These are phyloP conservation scores for Rotaria macrura DNA, from an alignment of 2,888 invertebrate genomes.

Conservation along the genomic window DNA sequence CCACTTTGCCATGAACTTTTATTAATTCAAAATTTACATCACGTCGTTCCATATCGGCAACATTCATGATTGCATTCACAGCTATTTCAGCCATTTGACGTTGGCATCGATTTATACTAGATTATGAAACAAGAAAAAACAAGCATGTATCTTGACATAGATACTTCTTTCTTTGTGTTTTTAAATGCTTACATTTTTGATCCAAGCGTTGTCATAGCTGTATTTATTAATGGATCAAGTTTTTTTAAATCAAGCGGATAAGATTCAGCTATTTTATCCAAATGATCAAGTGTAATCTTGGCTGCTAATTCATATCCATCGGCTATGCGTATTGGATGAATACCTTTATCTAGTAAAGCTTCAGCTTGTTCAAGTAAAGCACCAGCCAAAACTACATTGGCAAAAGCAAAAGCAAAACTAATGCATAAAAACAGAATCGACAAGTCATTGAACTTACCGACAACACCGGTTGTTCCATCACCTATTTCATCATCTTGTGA, in stretches of 20 bases:
- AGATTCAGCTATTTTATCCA: conserved; percentile 75
- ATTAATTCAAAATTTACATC: conserved; percentile 99
- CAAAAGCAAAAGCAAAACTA: too few species aligned
- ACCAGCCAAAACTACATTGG: conserved; percentile 64
- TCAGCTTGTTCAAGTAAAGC: conserved; percentile 90
- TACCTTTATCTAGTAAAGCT: conserved; percentile 78
- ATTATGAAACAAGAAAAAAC: conserved; percentile 36
- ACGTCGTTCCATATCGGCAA: conserved; percentile 78
- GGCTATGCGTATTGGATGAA: conserved; percentile 94
- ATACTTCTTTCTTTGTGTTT: too few species aligned
- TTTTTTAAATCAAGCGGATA: conserved; percentile 62
- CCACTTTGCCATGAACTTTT: conserved; percentile 92
- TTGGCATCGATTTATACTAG: conserved; percentile 81
- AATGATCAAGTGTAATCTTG: conserved; percentile 68
- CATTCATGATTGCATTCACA: conserved; percentile 86
- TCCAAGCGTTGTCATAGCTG: conserved; percentile 93
- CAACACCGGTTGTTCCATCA: conserved; percentile 97
- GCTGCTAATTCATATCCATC: conserved; percentile 97
- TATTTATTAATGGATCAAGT: conserved; percentile 71
- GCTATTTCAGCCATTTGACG: conserved; percentile 96
- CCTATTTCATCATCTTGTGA: conserved; percentile 99
- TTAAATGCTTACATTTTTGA: conserved; percentile 87
- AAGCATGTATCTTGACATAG: too few species aligned
- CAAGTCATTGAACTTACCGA: conserved; percentile 53
- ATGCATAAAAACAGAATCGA: too few species aligned